A percentile compares a stretch with the other conserved stretches of the same genome.
phyloP scores from a whole-genome alignment of 2,888 invertebrate species.

The Machimus atricapillus region DNA sequence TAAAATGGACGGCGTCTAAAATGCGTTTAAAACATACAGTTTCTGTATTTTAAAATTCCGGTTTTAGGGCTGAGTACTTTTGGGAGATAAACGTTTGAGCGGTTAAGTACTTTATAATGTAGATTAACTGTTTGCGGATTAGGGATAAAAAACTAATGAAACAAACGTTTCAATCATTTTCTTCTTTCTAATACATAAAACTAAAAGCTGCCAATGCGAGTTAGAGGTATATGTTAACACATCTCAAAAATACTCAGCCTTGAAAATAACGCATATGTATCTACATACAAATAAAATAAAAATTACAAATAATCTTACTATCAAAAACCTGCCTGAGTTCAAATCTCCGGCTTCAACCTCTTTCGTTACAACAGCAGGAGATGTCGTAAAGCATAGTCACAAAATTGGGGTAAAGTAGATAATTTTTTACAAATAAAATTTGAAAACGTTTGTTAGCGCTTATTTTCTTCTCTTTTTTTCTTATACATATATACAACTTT shows the following conservation, averaged over 20 bases:
- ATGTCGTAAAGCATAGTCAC: background rate
- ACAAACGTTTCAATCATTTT: background rate
- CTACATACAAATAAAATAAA: background rate
- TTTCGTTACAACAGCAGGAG: background rate
- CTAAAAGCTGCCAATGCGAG: background rate
- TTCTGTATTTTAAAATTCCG: background rate
- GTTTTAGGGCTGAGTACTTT: background rate
- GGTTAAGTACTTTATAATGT: background rate
- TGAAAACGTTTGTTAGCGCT: too few species aligned
- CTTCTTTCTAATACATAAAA: background rate
- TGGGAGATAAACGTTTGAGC: background rate
- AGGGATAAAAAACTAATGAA: background rate
- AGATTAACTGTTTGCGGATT: background rate
- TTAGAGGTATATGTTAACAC: background rate
- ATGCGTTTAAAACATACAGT: background rate
- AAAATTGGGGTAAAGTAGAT: background rate
- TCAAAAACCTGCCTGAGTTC: background rate
- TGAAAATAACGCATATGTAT: background rate
- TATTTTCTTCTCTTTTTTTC: too few species aligned
- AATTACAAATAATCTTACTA: background rate
- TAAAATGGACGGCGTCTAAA: conserved; percentile 29
- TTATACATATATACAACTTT: too few species aligned
- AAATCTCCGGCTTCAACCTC: background rate
- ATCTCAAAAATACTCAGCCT: background rate
- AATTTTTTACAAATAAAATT: background rate